Base-by-base conservation (phyloP, 2,113 vertebrate genomes). In the Pagrus major region DNA sequence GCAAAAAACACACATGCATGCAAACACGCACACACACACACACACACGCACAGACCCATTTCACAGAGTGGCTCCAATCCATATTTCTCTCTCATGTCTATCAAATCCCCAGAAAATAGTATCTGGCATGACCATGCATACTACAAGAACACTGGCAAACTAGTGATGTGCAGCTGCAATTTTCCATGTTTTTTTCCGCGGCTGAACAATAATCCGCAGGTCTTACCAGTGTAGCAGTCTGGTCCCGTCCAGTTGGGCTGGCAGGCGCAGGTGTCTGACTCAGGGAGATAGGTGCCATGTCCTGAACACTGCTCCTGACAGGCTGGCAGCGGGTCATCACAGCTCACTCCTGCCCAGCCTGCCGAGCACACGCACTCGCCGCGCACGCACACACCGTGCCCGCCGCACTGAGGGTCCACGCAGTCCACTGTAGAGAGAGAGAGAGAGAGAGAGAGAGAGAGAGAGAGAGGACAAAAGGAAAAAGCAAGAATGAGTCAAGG, bases 231-330 rank as follows among this genome's bases (percentile, higher is more conserved):
- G 85, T 96, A 97, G 67, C 98, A 99, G 95, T 98, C 98, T 0
- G 96, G 83, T 8, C 98, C 97, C 0, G 97, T 99, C 98, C 98
- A 98, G 89, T 96, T 97, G 0, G 97, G 96, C 69, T 98, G 96
- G 49, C 98, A 99, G 94, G 93, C 95, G 84, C 97, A 98, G 81
- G 95, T 78, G 8, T 97, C 96, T 0, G 95, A 93, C 11, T 98
- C 97, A 46, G 95, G 91, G 35, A 97, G 95, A 86, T 96, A 96
- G 63, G 96, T 96, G 4, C 98, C 98, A 0, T 98, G 98, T 18
- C 97, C 97, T 0, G 97, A 98, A 88, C 98, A 99, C 87, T 97
- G 98, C 67, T 98, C 97, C 94, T 98, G 97, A 90, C 98, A 99
- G 58, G 96, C 92, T 3, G 97, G 97, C 86, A 98, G 94, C 1